Conservation (phyloP, 2,113 vertebrate species). For the Mionectes macconnelli region DNA sequence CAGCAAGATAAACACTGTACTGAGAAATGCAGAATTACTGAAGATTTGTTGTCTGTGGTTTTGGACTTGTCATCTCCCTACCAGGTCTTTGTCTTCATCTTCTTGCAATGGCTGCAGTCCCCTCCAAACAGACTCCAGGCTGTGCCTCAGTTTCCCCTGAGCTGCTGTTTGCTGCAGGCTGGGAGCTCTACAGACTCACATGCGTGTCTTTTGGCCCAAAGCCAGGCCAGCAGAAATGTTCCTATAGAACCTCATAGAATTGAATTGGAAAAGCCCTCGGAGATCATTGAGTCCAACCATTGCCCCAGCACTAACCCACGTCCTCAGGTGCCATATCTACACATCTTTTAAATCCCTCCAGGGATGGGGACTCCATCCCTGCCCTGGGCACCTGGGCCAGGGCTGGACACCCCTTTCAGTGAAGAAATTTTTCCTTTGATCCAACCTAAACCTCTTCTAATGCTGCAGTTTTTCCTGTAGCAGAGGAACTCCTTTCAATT, state of each 20-base stretch:
- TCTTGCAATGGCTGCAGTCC: neutral
- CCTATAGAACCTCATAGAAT: neutral
- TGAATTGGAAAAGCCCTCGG: neutral
- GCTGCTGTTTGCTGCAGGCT: neutral
- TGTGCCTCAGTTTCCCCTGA: neutral
- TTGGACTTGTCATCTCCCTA: neutral
- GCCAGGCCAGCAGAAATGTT: neutral
- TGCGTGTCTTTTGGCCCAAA: neutral
- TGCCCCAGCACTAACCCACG: neutral
- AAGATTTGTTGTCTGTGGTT: neutral
- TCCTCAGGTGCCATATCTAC: neutral
- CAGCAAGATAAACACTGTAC: neutral
- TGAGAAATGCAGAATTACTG: neutral
- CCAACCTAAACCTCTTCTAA: neutral
- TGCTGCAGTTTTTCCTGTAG: neutral
- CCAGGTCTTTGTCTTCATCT: neutral
- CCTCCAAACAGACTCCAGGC: neutral
- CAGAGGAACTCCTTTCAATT: neutral
- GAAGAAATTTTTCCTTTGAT: neutral
- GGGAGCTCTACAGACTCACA: neutral
- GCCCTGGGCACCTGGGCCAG: neutral
- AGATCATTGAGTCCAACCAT: neutral
- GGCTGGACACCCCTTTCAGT: neutral
- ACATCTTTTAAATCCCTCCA: accelerated
- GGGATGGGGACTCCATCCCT: neutral